These are phyloP conservation scores for Agelastica alni DNA, from an alignment of 2,888 invertebrate species.

Conservation along the genomic window DNA sequence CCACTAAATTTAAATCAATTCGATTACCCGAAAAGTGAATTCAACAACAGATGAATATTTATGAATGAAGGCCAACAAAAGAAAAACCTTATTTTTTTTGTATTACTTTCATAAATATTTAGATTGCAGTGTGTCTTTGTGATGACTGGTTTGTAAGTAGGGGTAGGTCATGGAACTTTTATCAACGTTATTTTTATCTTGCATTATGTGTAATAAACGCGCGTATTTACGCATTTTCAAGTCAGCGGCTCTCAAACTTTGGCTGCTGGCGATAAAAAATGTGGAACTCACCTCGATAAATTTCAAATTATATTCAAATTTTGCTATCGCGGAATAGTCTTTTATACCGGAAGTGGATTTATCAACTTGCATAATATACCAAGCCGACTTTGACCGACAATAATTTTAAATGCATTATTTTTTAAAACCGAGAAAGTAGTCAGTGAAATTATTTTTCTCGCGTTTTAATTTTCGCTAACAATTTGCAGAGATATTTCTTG, in stretches of 20 bases:
- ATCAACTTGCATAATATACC: too few relatives aligned
- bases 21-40: too few relatives aligned
- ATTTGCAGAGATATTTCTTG: too few relatives aligned
- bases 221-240: constrained; percentile 31
- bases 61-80: constrained; percentile 33
- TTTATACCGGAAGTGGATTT: too few relatives aligned
- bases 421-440: too few relatives aligned
- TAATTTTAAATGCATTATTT: too few relatives aligned
- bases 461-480: too few relatives aligned
- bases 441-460: too few relatives aligned
- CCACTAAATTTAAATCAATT: too few relatives aligned
- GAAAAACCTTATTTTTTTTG: constrained; percentile 29
- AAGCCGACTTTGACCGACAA: too few relatives aligned
- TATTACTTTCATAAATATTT: constrained; percentile 38
- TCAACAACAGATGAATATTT: constrained; percentile 30
- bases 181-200: constrained; percentile 49
- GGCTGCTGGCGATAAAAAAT: constrained; percentile 10
- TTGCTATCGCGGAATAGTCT: too few relatives aligned
- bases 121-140: constrained; percentile 45
- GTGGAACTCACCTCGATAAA: constrained; percentile 5
- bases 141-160: constrained; percentile 37
- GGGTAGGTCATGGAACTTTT: constrained; percentile 56
- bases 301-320: constrained; percentile 5
- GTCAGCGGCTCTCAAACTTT: constrained; percentile 32
- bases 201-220: constrained; percentile 26